Percentiles rank a stretch among this genome's conserved stretches.
These are phyloP conservation scores for Poeciliopsis presidionis DNA, from an alignment of 2,797 vertebrate species.

Conservation along the genomic window DNA sequence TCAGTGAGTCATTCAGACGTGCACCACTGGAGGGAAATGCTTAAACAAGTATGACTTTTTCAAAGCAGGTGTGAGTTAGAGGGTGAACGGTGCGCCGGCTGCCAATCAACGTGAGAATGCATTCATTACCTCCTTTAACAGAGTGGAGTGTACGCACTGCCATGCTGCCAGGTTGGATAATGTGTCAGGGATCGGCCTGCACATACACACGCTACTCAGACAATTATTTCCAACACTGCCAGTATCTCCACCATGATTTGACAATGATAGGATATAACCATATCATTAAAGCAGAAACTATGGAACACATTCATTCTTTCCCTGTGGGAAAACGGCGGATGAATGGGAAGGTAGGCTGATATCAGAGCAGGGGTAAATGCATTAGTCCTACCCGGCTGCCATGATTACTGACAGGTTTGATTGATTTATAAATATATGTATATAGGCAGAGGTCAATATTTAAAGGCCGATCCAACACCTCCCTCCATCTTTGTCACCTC, in stretches of 20 bases:
- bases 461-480: conserved; percentile 10
- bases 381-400: conserved; percentile 46
- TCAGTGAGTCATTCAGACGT: conserved; percentile 28
- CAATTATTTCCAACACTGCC: conserved; percentile 39
- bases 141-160: conserved; percentile 33
- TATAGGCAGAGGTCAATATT: not conserved
- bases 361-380: conserved; percentile 51
- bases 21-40: conserved; percentile 15
- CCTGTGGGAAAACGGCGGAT: conserved; percentile 42
- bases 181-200: conserved; percentile 24
- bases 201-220: conserved; percentile 13
- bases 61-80: conserved; percentile 40
- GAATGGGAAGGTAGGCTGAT: conserved; percentile 54
- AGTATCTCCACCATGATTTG: conserved; percentile 47
- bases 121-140: conserved; percentile 40
- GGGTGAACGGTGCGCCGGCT: conserved; percentile 45
- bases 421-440: not conserved
- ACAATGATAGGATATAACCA: conserved; percentile 69
- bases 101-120: conserved; percentile 30
- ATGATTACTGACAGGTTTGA: conserved; percentile 60
- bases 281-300: conserved; percentile 73
- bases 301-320: conserved; percentile 68
- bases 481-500: conserved; percentile 19
- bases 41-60: conserved; percentile 34
- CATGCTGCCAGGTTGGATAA: conserved; percentile 33